A percentile compares a stretch with the other conserved stretches of the same genome.
phyloP scores from a whole-genome alignment of 1,140 invertebrate species.

The Anoplophora glabripennis region DNA sequence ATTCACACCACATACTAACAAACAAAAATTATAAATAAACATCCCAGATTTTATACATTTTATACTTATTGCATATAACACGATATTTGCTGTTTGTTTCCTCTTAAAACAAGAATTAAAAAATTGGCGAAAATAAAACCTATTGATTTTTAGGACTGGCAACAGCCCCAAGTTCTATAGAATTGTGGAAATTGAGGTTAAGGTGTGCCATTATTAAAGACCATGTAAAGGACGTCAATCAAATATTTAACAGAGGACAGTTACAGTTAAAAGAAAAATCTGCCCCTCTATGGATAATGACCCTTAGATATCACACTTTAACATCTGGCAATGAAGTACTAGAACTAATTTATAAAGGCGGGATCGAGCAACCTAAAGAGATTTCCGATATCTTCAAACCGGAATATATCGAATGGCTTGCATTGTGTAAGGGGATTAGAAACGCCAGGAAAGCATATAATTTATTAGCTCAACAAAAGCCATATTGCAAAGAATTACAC shows the following conservation, averaged over 20 bases:
- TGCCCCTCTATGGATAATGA: conserved; percentile 29
- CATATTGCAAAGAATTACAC: conserved; percentile 29
- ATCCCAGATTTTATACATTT: too few relatives aligned
- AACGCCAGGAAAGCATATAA: conserved; percentile 2
- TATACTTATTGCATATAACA: too few relatives aligned
- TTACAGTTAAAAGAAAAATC: conserved; percentile 27
- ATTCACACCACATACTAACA: too few relatives aligned
- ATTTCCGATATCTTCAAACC: conserved; percentile 30
- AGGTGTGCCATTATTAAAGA: conserved; percentile 24
- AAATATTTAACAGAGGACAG: conserved; percentile 25
- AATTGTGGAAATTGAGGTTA: conserved; percentile 31
- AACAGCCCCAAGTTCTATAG: conserved; percentile 23
- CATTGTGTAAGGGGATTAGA: conserved; percentile 24
- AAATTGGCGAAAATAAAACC: too few relatives aligned
- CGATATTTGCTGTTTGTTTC: too few relatives aligned
- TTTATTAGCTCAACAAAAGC: background rate
- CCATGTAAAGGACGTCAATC: conserved; percentile 17
- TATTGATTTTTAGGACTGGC: conserved; percentile 2
- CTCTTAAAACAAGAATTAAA: too few relatives aligned
- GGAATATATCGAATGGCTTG: conserved; percentile 34
- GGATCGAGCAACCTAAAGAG: conserved; percentile 27
- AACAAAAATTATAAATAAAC: too few relatives aligned
- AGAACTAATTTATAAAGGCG: conserved; percentile 25
- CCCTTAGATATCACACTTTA: conserved; percentile 28
- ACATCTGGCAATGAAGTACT: conserved; percentile 17